Percentiles rank a stretch among this genome's conserved stretches.
Evolutionary conservation across 37 sponge, comb jelly and placozoan species (phyloP).

Genomic region (Agelas oroides): DNA sequence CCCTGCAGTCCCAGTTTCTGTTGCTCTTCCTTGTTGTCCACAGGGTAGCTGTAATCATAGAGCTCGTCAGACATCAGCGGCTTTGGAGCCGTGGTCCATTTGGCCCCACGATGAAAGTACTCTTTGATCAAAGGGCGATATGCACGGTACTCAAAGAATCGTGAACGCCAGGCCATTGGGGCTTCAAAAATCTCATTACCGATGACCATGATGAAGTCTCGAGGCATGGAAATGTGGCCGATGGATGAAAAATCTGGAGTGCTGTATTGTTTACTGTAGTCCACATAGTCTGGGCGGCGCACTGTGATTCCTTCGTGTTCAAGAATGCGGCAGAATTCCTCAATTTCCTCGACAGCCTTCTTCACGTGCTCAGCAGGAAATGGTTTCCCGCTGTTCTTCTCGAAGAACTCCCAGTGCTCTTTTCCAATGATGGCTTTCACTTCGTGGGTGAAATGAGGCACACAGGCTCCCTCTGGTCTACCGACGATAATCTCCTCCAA

Average conservation of each 20-base stretch:
- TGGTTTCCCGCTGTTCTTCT: conserved; percentile 40
- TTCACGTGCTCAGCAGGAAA: conserved; percentile 37
- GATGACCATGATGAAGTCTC: conserved; percentile 74
- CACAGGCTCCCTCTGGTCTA: conserved; percentile 39
- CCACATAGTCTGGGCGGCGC: conserved; percentile 54
- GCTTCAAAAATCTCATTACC: conserved; percentile 85
- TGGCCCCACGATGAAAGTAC: conserved; percentile 68
- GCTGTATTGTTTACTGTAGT: conserved; percentile 40
- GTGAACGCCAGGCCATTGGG: conserved; percentile 85
- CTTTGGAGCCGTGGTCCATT: conserved; percentile 79
- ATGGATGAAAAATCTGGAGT: conserved; percentile 65
- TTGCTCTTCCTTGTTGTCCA: conserved; percentile 11
- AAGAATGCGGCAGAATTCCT: conserved; percentile 53
- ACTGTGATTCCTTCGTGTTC: conserved; percentile 64
- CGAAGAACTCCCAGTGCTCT: conserved; percentile 42
- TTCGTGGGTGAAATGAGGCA: conserved; percentile 56
- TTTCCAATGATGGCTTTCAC: conserved; percentile 56
- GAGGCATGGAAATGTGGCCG: conserved; percentile 46
- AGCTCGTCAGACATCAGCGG: conserved; percentile 70
- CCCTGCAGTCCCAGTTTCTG: conserved; percentile 44
- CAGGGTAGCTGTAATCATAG: conserved; percentile 60
- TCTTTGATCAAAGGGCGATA: conserved; percentile 78
- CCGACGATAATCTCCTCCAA: conserved; percentile 69
- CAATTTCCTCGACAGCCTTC: conserved; percentile 47
- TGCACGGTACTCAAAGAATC: conserved; percentile 81